Percentiles rank a stretch among this genome's conserved stretches.
Conservation (phyloP, 1,140 invertebrate genomes). For the Meloidogyne exigua region DNA sequence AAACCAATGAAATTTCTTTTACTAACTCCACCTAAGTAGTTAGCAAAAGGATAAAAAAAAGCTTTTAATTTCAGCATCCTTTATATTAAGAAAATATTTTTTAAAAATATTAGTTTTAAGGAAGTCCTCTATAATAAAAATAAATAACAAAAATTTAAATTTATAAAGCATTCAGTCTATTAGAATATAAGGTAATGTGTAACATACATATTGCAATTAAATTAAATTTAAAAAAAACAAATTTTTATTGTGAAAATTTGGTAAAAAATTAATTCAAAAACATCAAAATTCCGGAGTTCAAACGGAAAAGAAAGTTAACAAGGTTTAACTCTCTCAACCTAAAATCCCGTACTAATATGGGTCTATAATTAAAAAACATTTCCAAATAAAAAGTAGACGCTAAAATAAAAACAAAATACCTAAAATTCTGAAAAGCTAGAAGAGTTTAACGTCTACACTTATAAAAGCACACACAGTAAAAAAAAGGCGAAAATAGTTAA, state of each 20-base stretch:
- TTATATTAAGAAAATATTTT: too few relatives aligned
- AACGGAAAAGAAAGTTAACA: neutral
- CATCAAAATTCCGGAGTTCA: neutral
- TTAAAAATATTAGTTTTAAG: too few relatives aligned
- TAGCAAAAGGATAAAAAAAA: neutral
- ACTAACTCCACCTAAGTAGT: neutral
- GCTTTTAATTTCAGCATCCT: too few relatives aligned
- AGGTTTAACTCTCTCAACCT: neutral
- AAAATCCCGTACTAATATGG: neutral
- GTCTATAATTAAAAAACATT: neutral
- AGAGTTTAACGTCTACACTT: neutral
- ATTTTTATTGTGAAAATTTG: neutral
- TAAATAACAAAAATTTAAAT: too few relatives aligned
- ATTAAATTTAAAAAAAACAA: neutral
- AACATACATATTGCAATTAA: neutral
- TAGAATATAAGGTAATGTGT: too few relatives aligned
- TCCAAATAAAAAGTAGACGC: neutral
- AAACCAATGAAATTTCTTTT: neutral
- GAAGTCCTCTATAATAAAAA: neutral
- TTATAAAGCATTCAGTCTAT: too few relatives aligned
- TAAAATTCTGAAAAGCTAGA: neutral
- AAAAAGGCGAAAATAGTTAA: neutral
- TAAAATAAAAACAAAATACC: neutral
- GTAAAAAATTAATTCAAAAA: slow-evolving; percentile 1
- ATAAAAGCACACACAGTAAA: neutral